phyloP scores from a whole-genome alignment of 2,797 vertebrate genomes.

The Xenentodon cancila region DNA sequence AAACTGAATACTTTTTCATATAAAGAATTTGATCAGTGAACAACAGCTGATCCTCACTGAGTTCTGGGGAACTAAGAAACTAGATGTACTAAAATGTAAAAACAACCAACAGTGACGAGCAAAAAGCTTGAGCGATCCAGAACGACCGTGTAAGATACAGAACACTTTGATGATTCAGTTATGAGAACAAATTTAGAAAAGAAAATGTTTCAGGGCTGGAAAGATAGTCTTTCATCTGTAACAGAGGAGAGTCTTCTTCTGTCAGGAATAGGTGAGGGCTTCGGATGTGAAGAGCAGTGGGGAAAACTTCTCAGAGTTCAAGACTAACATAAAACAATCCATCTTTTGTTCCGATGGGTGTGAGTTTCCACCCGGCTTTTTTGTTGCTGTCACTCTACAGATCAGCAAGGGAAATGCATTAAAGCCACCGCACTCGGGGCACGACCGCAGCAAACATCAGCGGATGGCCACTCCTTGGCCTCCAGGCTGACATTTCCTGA shows the following conservation, averaged over 20 bases:
- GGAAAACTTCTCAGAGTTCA: constrained; percentile 55
- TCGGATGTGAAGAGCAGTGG: constrained; percentile 29
- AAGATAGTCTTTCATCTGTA: not conserved
- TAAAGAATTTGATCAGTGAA: no score
- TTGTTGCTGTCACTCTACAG: constrained; percentile 36
- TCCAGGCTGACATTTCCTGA: constrained; percentile 33
- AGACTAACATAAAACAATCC: constrained; percentile 53
- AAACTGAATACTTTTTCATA: no score
- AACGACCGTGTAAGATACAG: no score
- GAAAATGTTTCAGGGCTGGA: no score
- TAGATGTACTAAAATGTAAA: no score
- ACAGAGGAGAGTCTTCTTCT: constrained; percentile 15
- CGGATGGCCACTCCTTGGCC: constrained; percentile 30
- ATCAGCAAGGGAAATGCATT: constrained; percentile 21
- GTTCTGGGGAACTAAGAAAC: no score
- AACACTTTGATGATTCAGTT: not conserved
- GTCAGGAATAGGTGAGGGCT: constrained; percentile 55
- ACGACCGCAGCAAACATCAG: not conserved
- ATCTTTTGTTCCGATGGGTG: constrained; percentile 53
- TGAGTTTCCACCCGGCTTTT: constrained; percentile 47
- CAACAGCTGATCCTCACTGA: no score
- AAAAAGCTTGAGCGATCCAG: no score
- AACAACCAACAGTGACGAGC: no score
- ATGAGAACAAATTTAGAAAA: no score
- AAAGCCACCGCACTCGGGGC: constrained; percentile 11